Base-by-base conservation (phyloP, 2,797 vertebrate species). In the Microctenopoma stevenorrisi region DNA sequence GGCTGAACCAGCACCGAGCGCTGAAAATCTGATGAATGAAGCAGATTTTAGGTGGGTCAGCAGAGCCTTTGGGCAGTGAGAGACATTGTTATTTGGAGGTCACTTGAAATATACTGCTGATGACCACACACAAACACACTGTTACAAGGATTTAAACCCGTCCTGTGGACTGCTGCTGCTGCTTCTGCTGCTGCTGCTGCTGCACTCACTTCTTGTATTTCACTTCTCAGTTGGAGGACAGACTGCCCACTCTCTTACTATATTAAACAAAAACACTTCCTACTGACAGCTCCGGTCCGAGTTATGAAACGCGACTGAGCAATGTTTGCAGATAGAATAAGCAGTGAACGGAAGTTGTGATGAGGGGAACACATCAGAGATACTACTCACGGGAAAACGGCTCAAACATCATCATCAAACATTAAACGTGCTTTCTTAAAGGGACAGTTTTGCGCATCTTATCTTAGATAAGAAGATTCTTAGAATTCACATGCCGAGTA, bases 231-330 rank as follows among this genome's bases (percentile, higher is more conserved):
- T 67, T 47, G 76, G 82, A 72, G 85, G 73, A 78, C 44, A 43
- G 40, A 49, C 85, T 83, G 77, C 87, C 87, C 83, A 89, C 86
- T 84, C 87, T 83, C 68, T 69, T 84, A 82, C 88, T 87, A 86
- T 84, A 88, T 88, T 78, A 88, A 91, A 89, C 82, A 83, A 81
- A 86, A 79, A 75, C 74, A 70, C 83, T 82, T 88, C 82, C 88
- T 85, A 79, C 85, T 83, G 76, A 76, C 84, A 75, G 81, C 77
- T 83, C 80, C 78, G 71, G 74, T 72, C 42, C 10, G 11, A 76
- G 77, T 89, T 89, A 89, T 85, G 78, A 90, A 90, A 88, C 85
- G 52, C 50, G 55, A 44, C 62, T 11, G 60, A 73, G 25, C 9
- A 66, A 61, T 50, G 44, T 68, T 70, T 71, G 43, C 28, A 54